Base-by-base conservation (phyloP, 2,888 invertebrate genomes). In the Galerucella nymphaeae region DNA sequence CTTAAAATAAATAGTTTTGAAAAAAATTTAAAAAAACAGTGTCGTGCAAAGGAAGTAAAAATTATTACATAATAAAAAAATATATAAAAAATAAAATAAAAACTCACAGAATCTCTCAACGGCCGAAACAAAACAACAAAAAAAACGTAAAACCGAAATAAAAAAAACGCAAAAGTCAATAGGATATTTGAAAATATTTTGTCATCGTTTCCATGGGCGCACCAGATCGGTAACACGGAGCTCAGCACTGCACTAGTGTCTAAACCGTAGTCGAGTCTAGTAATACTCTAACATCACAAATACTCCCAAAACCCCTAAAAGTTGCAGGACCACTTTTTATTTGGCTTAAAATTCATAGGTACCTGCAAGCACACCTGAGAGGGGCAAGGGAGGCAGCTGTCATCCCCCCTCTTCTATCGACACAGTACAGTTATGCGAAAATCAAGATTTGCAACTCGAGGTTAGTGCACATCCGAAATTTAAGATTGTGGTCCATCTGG, bases 281-380 rank as follows among this genome's bases (percentile, higher is more conserved):
- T 84, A 86, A 86, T 86, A 86, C 86, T 86, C 87, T 86, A 87
- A 86, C 86, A 83, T 84, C 82, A 83, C 77, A 83, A 84, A 82
- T 82, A 84, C 83, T 84, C 83, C 85, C 83, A 82, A 84, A 85
- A 84, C 85, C 86, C 86, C 89, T 88, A 89, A 89, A 53, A 89
- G 88, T 89, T 88, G 89, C 88, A 88, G 89, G 89, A 89, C 89
- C 88, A 88, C 89, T 89, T 89, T 89, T 89, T 89, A 89, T 89
- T 88, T 88, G 88, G 88, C 88, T 88, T 89, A 89, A 88, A 89
- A 89, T 89, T 89, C 89, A 89, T 89, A 89, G 89, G 88, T 88
- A 88, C 87, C 87, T 87, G 86, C 84, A 83, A 81, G 79, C 74
- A 77, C 80, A 80, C 79, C 77, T 78, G 82, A 82, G 79, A 84